Evolutionary conservation across 2,888 invertebrate species (phyloP), one percentile per base, ranked within the genome.

Genomic region (Ypsolopha scabrella): DNA sequence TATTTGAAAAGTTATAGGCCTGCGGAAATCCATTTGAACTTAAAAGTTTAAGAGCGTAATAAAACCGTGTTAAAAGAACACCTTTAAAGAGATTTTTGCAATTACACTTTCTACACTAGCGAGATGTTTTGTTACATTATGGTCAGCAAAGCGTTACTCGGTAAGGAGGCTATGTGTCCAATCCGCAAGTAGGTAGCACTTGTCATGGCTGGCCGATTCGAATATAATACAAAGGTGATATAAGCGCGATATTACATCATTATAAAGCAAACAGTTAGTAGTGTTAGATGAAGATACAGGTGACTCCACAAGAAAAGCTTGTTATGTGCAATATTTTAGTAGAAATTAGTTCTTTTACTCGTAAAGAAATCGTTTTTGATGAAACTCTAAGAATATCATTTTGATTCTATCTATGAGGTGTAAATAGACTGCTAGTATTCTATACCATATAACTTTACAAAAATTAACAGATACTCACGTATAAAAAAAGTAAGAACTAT

Each of bases 71-170:
- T 54, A 46, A 51, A 55, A 33, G 46, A 50, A 48, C 51, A 53
- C 49, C 9, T 34, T 50, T 48, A 53, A 38, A 51, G 45, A 45
- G 49, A 55, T 68, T 72, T 72, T 68, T 60, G 70, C 68, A 70
- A 72, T 63, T 68, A 68, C 70, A 77, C 75, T 75, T 77, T 77
- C 73, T 10, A 43, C 61, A 69, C 62, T 57, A 57, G 62, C 64
- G 61, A 60, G 64, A 61, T 63, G 56, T 67, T 64, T 61, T 60
- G 65, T 79, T 78, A 77, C 75, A 74, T 78, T 71, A 77, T 63
- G 62, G 56, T 58, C 71, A 75, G 60, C 78, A 64, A 71, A 73
- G 67, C 77, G 66, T 72, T 64, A 39, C 37, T 38, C n/a, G 8
- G 11, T 6, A 48, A 39, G 14, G 37, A 48, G 38, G 37, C 38